These are phyloP conservation scores for Salarias fasciatus DNA, from an alignment of 2,797 vertebrate species.

Conservation along the genomic window DNA sequence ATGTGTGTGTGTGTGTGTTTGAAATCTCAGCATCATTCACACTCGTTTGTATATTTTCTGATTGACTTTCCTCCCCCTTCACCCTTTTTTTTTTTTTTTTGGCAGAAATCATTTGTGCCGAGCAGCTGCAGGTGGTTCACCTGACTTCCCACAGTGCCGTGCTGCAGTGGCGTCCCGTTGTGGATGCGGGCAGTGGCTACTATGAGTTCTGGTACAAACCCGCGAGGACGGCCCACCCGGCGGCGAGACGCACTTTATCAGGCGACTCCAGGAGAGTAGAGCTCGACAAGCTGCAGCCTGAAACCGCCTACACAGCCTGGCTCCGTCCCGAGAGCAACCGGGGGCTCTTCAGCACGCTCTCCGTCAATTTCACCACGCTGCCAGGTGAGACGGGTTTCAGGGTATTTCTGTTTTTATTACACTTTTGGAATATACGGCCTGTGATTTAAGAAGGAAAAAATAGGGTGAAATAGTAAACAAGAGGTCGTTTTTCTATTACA, in stretches of 20 bases:
- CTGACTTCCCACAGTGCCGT: slow-evolving; percentile 70
- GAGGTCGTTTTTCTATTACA: too few species aligned
- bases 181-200: slow-evolving; percentile 46
- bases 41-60: not conserved
- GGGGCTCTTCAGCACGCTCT: slow-evolving; percentile 47
- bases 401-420: not conserved
- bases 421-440: too few species aligned
- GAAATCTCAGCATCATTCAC: not conserved
- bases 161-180: slow-evolving; percentile 75
- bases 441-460: too few species aligned
- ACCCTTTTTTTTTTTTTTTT: slow-evolving; percentile 5
- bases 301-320: slow-evolving; percentile 69
- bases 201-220: slow-evolving; percentile 67
- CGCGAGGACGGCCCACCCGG: not conserved
- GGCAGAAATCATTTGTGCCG: slow-evolving; percentile 66
- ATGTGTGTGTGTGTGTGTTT: slow-evolving; percentile 50
- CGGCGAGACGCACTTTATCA: slow-evolving; percentile 32
- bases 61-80: not conserved
- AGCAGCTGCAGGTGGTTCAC: slow-evolving; percentile 63
- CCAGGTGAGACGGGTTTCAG: slow-evolving; percentile 60
- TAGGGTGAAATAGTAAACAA: too few species aligned
- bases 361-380: slow-evolving; percentile 74
- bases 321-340: slow-evolving; percentile 67
- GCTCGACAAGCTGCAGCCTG: slow-evolving; percentile 68
- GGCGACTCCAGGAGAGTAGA: slow-evolving; percentile 48